Conservation (phyloP, 2,113 vertebrate species). For the Callionymus lyra region DNA sequence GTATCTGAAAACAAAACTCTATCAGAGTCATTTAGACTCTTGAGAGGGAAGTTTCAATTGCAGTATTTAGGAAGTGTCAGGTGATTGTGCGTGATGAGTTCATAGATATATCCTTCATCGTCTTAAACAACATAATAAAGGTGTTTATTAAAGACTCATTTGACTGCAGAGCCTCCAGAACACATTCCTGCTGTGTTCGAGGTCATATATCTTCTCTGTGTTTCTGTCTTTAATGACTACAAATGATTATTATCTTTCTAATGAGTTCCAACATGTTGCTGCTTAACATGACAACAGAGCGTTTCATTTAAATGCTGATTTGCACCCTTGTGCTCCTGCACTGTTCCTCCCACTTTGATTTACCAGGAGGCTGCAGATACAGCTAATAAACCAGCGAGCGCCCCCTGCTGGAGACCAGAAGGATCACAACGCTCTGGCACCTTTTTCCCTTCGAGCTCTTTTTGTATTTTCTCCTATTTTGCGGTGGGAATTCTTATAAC, state of each 20-base stretch:
- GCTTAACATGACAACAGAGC: constrained; percentile 53
- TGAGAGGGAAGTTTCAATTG: too few species aligned
- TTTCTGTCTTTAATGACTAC: constrained; percentile 36
- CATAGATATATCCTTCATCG: too few species aligned
- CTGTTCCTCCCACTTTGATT: constrained; percentile 16
- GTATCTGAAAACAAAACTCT: too few species aligned
- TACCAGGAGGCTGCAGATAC: constrained; percentile 6
- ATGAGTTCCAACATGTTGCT: constrained; percentile 53
- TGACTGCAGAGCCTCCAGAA: too few species aligned
- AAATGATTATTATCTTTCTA: constrained; percentile 58
- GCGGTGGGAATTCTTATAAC: too few species aligned
- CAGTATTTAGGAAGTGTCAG: too few species aligned
- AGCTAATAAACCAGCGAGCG: constrained; percentile 36
- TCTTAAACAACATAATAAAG: too few species aligned
- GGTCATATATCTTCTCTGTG: constrained; percentile 2
- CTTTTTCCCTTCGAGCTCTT: not conserved
- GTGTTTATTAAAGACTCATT: too few species aligned
- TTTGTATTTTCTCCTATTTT: too few species aligned
- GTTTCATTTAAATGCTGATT: constrained; percentile 52
- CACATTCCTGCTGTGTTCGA: constrained; percentile 9
- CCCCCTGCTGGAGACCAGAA: constrained; percentile 56
- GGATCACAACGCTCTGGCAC: constrained; percentile 1
- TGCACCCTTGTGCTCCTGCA: not conserved
- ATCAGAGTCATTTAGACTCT: too few species aligned
- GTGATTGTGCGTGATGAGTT: too few species aligned